These are phyloP conservation scores for Synanthedon formicaeformis DNA, from an alignment of 2,888 invertebrate genomes.

Conservation along the genomic window DNA sequence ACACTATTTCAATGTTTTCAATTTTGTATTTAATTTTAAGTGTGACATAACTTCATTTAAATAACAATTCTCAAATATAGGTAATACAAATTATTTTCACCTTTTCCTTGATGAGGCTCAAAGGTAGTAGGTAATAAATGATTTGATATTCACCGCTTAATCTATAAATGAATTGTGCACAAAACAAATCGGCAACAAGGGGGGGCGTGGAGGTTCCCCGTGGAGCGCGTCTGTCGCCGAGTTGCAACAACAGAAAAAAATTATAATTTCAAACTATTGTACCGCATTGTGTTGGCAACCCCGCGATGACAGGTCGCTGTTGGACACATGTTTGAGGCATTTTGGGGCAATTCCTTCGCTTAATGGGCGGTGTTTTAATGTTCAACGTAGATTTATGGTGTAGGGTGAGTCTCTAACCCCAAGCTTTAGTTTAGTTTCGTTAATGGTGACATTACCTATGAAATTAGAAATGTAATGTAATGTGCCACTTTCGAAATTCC, in stretches of 20 bases:
- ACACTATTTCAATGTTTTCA: too few relatives aligned
- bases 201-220: constrained; percentile 59
- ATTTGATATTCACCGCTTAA: constrained; percentile 5
- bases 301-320: constrained; percentile 67
- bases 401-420: constrained; percentile 32
- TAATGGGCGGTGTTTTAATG: constrained; percentile 66
- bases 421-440: constrained; percentile 32
- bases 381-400: constrained; percentile 52
- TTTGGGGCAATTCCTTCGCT: constrained; percentile 62
- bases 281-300: constrained; percentile 52
- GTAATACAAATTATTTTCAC: too few relatives aligned
- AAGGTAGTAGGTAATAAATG: too few relatives aligned
- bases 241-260: constrained; percentile 60
- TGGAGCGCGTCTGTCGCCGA: constrained; percentile 64
- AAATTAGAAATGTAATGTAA: constrained; percentile 21
- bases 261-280: constrained; percentile 47
- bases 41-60: background rate
- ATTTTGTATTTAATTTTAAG: too few relatives aligned
- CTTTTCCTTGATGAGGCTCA: too few relatives aligned
- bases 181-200: constrained; percentile 63
- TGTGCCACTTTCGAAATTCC: constrained; percentile 16
- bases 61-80: too few relatives aligned
- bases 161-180: constrained; percentile 52
- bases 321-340: constrained; percentile 67
- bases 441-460: constrained; percentile 37